Conservation (phyloP, 2,888 invertebrate species). For the Agrenia bidenticulata region DNA sequence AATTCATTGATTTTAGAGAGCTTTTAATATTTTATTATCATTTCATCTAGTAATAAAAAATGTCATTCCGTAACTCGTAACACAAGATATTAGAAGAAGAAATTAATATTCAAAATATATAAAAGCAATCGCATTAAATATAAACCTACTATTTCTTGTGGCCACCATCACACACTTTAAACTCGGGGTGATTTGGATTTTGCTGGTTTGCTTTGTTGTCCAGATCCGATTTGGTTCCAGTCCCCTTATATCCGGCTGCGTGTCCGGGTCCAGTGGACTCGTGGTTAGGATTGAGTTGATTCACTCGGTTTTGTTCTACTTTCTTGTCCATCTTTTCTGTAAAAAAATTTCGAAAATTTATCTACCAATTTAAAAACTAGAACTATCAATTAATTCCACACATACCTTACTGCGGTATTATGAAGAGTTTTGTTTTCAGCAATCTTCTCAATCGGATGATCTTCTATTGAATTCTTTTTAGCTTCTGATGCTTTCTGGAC, state of each 20-base stretch:
- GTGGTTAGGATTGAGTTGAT: constrained; percentile 55
- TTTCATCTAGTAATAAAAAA: too few species aligned
- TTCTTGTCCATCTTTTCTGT: not conserved
- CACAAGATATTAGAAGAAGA: too few species aligned
- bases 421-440: not conserved
- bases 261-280: constrained; percentile 51
- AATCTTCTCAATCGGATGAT: not conserved
- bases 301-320: constrained; percentile 53
- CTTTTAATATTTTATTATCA: too few species aligned
- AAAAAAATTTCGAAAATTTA: constrained; percentile 16
- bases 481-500: not conserved
- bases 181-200: constrained; percentile 53
- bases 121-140: too few species aligned
- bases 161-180: too few species aligned
- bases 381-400: too few species aligned
- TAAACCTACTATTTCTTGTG: too few species aligned
- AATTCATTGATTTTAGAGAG: too few species aligned
- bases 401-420: not conserved
- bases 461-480: not conserved
- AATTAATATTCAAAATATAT: too few species aligned
- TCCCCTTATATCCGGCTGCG: constrained; percentile 54
- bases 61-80: too few species aligned
- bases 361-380: not conserved
- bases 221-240: constrained; percentile 51
- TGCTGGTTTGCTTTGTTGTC: constrained; percentile 55